phyloP scores from a whole-genome alignment of 2,888 invertebrate genomes.

The Poecilobothrus nobilitatus region DNA sequence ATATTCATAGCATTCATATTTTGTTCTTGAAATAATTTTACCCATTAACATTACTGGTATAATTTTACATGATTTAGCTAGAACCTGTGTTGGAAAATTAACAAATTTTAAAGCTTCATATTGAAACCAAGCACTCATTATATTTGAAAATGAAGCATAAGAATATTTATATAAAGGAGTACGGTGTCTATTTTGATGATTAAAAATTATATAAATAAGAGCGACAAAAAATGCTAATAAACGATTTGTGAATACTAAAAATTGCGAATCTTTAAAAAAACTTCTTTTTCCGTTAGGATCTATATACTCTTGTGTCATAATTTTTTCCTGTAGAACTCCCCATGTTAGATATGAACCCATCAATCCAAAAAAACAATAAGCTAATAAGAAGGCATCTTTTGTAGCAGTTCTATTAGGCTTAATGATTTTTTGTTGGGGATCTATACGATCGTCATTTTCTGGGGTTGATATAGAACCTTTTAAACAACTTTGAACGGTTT shows the following conservation, averaged over 20 bases:
- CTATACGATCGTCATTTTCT: slow-evolving; percentile 29
- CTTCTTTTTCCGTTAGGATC: slow-evolving; percentile 52
- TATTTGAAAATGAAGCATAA: slow-evolving; percentile 93
- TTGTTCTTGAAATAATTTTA: slow-evolving; percentile 74
- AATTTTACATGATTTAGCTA: slow-evolving; percentile 97
- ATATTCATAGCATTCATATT: slow-evolving; percentile 87
- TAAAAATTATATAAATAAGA: slow-evolving; percentile 52
- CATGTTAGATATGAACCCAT: slow-evolving; percentile 88
- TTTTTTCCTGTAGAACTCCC: slow-evolving; percentile 96
- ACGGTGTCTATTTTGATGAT: slow-evolving; percentile 60
- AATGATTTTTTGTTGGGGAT: slow-evolving; percentile 11
- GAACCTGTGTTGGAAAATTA: slow-evolving; percentile 93
- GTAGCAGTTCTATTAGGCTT: slow-evolving; percentile 45
- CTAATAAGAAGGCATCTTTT: slow-evolving; percentile 53
- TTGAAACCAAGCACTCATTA: slow-evolving; percentile 98
- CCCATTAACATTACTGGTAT: slow-evolving; percentile 99
- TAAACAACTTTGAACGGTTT: slow-evolving; percentile 38
- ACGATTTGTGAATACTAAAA: slow-evolving; percentile 92
- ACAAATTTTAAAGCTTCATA: slow-evolving; percentile 98
- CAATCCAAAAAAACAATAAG: slow-evolving; percentile 78
- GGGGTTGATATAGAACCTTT: slow-evolving; percentile 33
- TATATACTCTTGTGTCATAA: slow-evolving; percentile 82
- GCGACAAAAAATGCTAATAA: slow-evolving; percentile 74
- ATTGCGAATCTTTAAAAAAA: slow-evolving; percentile 88
- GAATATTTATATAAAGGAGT: slow-evolving; percentile 92